A percentile compares a stretch with the other conserved stretches of the same genome.
phyloP scores from a whole-genome alignment of 2,888 invertebrate species.

The Synergus laeviventris region DNA sequence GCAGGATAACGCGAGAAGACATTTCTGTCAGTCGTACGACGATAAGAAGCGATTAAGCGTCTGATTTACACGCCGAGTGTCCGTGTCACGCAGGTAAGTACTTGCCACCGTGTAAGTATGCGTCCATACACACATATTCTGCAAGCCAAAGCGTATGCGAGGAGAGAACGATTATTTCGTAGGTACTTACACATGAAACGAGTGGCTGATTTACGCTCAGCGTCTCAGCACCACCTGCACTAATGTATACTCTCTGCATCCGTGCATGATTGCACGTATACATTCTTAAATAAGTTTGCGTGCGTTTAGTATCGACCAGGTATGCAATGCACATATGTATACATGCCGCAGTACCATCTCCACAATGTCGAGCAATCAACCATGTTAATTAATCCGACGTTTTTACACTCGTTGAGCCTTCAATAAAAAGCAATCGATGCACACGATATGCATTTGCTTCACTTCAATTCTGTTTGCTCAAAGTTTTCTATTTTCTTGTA shows the following conservation, averaged over 20 bases:
- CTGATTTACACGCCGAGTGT: constrained; percentile 65
- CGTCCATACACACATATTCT: constrained; percentile 44
- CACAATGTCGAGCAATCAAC: constrained; percentile 21
- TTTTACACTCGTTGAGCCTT: constrained; percentile 11
- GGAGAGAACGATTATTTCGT: constrained; percentile 59
- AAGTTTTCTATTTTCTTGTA: background rate
- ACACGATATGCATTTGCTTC: background rate
- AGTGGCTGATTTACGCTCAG: constrained; percentile 58
- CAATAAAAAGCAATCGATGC: constrained; percentile 4
- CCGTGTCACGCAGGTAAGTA: constrained; percentile 50
- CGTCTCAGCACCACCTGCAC: constrained; percentile 42
- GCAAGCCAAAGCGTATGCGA: background rate
- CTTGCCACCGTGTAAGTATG: constrained; percentile 33
- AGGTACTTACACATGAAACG: constrained; percentile 49
- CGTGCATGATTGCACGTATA: background rate
- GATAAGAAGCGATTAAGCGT: constrained; percentile 68
- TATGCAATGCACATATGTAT: background rate
- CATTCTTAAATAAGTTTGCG: background rate
- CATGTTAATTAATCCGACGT: constrained; percentile 5
- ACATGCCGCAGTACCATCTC: background rate
- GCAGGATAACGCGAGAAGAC: constrained; percentile 54
- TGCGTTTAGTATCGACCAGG: constrained; percentile 23
- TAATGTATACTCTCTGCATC: constrained; percentile 33
- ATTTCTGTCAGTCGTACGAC: constrained; percentile 53
- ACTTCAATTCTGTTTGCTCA: background rate